Evolutionary conservation across 2,888 invertebrate species (phyloP).

Genomic region (Tortrix viridana): DNA sequence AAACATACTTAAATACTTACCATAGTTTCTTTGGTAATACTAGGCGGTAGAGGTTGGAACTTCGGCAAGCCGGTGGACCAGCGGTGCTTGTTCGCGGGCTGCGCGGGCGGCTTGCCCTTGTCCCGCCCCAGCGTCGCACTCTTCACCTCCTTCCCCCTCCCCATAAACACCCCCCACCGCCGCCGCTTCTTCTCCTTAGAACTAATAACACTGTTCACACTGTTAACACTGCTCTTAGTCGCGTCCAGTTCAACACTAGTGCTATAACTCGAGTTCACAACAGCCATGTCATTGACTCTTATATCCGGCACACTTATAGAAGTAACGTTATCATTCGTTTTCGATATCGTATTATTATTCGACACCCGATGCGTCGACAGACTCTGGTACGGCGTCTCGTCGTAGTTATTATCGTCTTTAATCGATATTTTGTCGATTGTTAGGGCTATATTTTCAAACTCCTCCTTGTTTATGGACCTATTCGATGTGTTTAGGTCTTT

Average conservation of each 20-base stretch:
- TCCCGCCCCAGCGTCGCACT: slow-evolving; percentile 89
- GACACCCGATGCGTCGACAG: slow-evolving; percentile 70
- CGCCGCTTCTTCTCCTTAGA: slow-evolving; percentile 86
- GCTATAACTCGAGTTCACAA: slow-evolving; percentile 63
- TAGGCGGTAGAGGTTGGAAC: slow-evolving; percentile 88
- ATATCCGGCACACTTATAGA: slow-evolving; percentile 66
- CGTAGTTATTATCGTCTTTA: slow-evolving; percentile 63
- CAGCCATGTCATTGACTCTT: slow-evolving; percentile 54
- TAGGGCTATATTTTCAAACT: slow-evolving; percentile 61
- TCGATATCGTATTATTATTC: slow-evolving; percentile 65
- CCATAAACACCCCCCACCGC: slow-evolving; percentile 88
- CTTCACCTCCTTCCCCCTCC: slow-evolving; percentile 86
- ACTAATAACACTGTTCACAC: slow-evolving; percentile 41
- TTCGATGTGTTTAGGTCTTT: slow-evolving; percentile 61
- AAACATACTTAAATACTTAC: slow-evolving; percentile 79
- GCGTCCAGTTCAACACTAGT: slow-evolving; percentile 61
- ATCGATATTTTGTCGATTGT: slow-evolving; percentile 67
- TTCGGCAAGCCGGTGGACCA: slow-evolving; percentile 90
- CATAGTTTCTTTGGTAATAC: slow-evolving; percentile 92
- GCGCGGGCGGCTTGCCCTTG: slow-evolving; percentile 78
- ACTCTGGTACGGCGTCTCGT: slow-evolving; percentile 78
- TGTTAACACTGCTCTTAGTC: slow-evolving; percentile 49
- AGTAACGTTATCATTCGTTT: slow-evolving; percentile 68
- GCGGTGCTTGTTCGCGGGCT: slow-evolving; percentile 83
- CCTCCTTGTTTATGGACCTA: slow-evolving; percentile 58